Base-by-base conservation (phyloP, 1,140 invertebrate species). In the Theocolax elegans region DNA sequence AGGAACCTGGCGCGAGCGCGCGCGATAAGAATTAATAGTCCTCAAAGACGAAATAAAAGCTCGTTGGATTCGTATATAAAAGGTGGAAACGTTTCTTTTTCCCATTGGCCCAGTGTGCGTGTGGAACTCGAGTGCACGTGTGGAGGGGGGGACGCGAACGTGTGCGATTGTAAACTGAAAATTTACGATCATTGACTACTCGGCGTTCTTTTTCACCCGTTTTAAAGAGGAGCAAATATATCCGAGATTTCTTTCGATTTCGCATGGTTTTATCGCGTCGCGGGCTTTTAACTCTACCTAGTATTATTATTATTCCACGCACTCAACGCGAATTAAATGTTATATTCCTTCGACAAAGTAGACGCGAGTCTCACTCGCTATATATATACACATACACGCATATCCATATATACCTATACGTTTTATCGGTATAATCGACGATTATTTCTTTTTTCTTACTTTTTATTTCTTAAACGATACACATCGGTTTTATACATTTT, bases 81-180 rank as follows among this genome's bases (percentile, higher is more conserved):
- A 44, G 23, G 29, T 19, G 62, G 12, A 65, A 53, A 53, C 38
- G 49, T 66, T 54, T 42, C 48, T 48, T 31, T 49, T 35, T 27
- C 51, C 21, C 15, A 31, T n/a, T 29, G 17, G 60, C 13, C n/a
- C 60, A 19, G 7, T 64, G 23, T 35, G 38, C 46, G 46, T 21
- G 21, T 8, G 60, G 42, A n/a, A n/a, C n/a, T n/a, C n/a, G n/a
- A n/a, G n/a, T n/a, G n/a, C n/a, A n/a, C n/a, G n/a, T n/a, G n/a
- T n/a, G n/a, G 10, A 35, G 31, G 10, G 10, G 31, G 4, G 31
- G 10, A 35, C 4, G 31, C 10, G 31, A 35, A 35, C 10, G 31
- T 17, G 49, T 54, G 65, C 72, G 76, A 77, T 78, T 79, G 77
- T 79, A 79, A 79, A 79, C 29, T 31, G 63, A 51, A 60, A 75